A percentile compares a stretch with the other conserved stretches of the same genome.
These are phyloP conservation scores for Myotis brandtii DNA, from an alignment of 2,113 vertebrate species.

Conservation along the genomic window DNA sequence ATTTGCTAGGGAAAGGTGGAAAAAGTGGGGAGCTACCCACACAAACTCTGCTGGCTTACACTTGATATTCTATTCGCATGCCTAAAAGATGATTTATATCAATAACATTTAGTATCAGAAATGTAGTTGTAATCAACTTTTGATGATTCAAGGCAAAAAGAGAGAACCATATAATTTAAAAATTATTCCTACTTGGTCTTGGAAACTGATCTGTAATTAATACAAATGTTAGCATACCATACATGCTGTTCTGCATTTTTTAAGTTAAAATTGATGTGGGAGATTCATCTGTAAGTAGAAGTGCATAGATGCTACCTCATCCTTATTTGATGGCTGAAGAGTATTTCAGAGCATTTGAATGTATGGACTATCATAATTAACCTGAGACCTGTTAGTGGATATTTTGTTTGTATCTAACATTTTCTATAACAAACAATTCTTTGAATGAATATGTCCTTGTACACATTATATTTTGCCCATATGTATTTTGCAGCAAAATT, in stretches of 20 bases:
- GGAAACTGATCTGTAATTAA: not conserved
- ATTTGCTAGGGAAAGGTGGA: constrained; percentile 70
- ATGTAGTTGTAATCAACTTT: constrained; percentile 37
- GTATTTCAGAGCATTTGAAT: not conserved
- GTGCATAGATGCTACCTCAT: not conserved
- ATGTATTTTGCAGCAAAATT: not conserved
- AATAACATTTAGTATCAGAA: constrained; percentile 23
- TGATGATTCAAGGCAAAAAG: constrained; percentile 50
- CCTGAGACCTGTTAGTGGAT: not conserved
- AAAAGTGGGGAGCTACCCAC: constrained; percentile 47
- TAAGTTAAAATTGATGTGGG: not conserved
- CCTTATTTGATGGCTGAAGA: constrained; percentile 3
- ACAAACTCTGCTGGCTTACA: constrained; percentile 45
- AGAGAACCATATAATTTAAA: not conserved
- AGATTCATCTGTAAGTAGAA: not conserved
- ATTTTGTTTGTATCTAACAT: not conserved
- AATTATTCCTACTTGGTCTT: constrained; percentile 30
- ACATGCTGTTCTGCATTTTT: not conserved
- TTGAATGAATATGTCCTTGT: not conserved
- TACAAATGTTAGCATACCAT: not conserved
- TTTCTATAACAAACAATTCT: not conserved
- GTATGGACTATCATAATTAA: not conserved
- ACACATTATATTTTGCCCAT: not conserved
- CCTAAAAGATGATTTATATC: constrained; percentile 65
- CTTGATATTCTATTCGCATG: constrained; percentile 30